Evolutionary conservation across 2,888 invertebrate species (phyloP), one percentile per base, ranked within the genome.

Genomic region (Conus canariensis): DNA sequence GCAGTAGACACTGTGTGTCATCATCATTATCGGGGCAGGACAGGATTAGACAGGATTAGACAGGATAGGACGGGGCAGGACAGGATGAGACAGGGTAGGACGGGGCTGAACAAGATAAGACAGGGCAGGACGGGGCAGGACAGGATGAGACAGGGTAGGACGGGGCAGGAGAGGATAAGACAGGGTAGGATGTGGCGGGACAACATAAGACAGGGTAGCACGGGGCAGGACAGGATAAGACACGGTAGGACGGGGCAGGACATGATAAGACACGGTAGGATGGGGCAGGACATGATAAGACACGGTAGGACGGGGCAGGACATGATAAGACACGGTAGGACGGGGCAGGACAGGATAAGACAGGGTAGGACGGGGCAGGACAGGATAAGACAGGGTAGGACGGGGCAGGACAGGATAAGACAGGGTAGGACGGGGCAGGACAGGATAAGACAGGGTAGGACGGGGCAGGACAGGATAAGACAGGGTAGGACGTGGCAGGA

Each of bases 111-210:
- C 5, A 4, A 1, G 22, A 8, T 7, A 22, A 7, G 8, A 74
- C 67, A 70, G 67, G 70, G 87, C 3, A 45, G 7, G 22, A 70
- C 10, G 25, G 25, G 67, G 12, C 64, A 70, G 30, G 74, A 70
- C 58, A 70, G 22, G 67, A 25, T 67, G 14, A 70, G 87, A 70
- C 25, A 91, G 74, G 91, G 92, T 91, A 6, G 90, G 91, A 74
- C 74, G 22, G 22, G 74, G n/a, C 83, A 90, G 74, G 92, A 22
- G 6, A 22, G 8, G n/a, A 19, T 14, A n/a, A 74, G 74, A 74
- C 74, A 74, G n/a, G 74, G 4, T 22, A 74, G 8, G 74, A 22
- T 7, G 1, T 1, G 74, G 22, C 8, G 7, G 22, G 74, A 22
- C 22, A 19, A 74, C 14, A 74, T 22, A 74, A 7, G 74, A 8